Percentiles rank a stretch among this genome's conserved stretches.
These are phyloP conservation scores for Vanessa cardui DNA, from an alignment of 2,888 invertebrate genomes.

Conservation along the genomic window DNA sequence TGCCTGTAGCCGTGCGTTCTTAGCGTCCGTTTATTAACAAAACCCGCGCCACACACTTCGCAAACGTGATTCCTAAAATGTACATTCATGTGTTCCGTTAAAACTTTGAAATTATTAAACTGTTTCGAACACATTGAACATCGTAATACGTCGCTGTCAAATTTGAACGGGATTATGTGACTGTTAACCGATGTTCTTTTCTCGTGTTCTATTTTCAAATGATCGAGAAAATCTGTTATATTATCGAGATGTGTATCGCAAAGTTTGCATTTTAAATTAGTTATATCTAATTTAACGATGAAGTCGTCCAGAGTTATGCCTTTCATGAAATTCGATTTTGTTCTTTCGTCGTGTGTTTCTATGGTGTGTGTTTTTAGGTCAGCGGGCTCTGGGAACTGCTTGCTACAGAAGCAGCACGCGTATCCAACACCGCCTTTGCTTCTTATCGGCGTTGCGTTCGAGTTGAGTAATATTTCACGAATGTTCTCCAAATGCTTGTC, in stretches of 20 bases:
- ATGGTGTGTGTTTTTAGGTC: constrained; percentile 59
- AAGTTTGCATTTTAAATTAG: constrained; percentile 40
- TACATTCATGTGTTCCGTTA: constrained; percentile 64
- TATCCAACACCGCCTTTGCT: constrained; percentile 55
- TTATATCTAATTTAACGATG: constrained; percentile 45
- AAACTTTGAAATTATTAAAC: constrained; percentile 39
- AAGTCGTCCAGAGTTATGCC: constrained; percentile 36
- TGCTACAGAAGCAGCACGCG: constrained; percentile 63
- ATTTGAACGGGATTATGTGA: constrained; percentile 57
- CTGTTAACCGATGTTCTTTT: constrained; percentile 38
- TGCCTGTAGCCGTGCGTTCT: constrained; percentile 57
- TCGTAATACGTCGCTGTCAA: constrained; percentile 44
- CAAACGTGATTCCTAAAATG: constrained; percentile 74
- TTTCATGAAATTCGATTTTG: constrained; percentile 52
- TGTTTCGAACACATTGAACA: constrained; percentile 50
- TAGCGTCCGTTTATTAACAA: constrained; percentile 58
- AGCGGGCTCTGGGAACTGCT: constrained; percentile 55
- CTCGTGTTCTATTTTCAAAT: constrained; percentile 49
- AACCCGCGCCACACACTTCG: constrained; percentile 73
- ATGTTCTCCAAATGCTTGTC: constrained; percentile 65
- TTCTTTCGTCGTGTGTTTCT: constrained; percentile 50
- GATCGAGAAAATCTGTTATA: constrained; percentile 48
- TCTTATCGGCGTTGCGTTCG: constrained; percentile 66
- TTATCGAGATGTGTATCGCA: constrained; percentile 38
- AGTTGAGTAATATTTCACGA: constrained; percentile 48